These are phyloP conservation scores for Pomacea canaliculata DNA, from an alignment of 2,888 invertebrate genomes.

Conservation along the genomic window DNA sequence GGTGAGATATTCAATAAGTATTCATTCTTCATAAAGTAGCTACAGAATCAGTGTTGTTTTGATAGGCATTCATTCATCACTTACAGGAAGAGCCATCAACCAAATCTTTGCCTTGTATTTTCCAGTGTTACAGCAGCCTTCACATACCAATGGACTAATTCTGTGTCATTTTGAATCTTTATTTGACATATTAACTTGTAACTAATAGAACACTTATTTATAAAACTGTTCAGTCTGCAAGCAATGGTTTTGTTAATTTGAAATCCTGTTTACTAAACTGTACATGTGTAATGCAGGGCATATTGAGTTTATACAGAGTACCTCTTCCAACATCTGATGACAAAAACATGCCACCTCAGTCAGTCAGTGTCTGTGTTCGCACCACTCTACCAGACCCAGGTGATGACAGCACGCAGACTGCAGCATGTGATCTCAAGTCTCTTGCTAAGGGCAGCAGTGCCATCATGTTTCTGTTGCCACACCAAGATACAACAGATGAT, in stretches of 20 bases:
- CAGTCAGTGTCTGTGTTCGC: slow-evolving; percentile 53
- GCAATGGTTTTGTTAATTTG: background rate
- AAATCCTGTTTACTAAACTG: background rate
- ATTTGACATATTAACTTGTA: no score
- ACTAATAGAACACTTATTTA: no score
- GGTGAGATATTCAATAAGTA: no score
- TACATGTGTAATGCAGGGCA: slow-evolving; percentile 38
- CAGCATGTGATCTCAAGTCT: slow-evolving; percentile 30
- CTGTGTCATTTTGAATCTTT: no score
- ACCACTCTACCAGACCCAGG: slow-evolving; percentile 41
- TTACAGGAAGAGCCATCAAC: no score
- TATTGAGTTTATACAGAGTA: slow-evolving; percentile 52
- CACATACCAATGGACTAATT: no score
- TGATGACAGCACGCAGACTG: slow-evolving; percentile 32
- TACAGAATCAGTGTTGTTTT: no score
- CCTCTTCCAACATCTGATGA: slow-evolving; percentile 11
- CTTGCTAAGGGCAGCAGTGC: slow-evolving; percentile 51
- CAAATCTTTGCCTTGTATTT: no score
- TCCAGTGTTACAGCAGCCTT: no score
- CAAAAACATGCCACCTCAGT: background rate
- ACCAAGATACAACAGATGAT: slow-evolving; percentile 8
- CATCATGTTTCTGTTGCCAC: slow-evolving; percentile 52
- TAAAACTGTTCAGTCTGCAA: background rate
- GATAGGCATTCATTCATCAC: no score
- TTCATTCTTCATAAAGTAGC: no score